phyloP scores from a whole-genome alignment of 2,113 vertebrate genomes.

The Tinamus guttatus region DNA sequence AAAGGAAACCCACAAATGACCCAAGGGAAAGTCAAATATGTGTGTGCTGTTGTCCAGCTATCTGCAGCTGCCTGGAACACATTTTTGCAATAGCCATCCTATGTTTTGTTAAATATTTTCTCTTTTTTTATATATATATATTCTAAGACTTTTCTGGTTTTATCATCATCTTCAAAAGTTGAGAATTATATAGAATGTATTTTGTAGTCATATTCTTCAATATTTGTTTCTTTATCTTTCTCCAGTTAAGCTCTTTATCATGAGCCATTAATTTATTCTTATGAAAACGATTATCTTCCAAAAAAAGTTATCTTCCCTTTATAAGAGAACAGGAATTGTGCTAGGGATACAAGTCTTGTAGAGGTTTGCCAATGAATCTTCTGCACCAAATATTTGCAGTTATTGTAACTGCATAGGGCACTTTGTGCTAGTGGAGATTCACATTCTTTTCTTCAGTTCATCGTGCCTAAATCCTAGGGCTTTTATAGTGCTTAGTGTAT shows the following conservation, averaged over 20 bases:
- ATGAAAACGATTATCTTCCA: slow-evolving; percentile 37
- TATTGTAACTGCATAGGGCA: background rate
- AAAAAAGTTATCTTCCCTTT: slow-evolving; percentile 59
- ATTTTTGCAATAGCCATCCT: background rate
- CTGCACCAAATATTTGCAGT: slow-evolving; percentile 1
- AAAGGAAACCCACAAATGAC: background rate
- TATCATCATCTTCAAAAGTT: background rate
- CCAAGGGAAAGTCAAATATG: slow-evolving; percentile 16
- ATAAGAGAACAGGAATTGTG: slow-evolving; percentile 51
- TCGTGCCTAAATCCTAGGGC: background rate
- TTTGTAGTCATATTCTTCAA: slow-evolving; percentile 28
- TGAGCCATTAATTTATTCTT: slow-evolving; percentile 9
- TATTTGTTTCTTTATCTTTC: slow-evolving; percentile 20
- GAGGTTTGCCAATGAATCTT: slow-evolving; percentile 51
- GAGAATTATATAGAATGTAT: background rate
- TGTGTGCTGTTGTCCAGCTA: background rate
- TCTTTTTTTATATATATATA: background rate
- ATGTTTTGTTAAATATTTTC: background rate
- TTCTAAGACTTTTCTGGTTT: background rate
- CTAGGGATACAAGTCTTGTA: slow-evolving; percentile 31
- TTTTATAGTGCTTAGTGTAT: background rate
- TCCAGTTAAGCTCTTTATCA: slow-evolving; percentile 42
- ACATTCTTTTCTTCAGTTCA: background rate
- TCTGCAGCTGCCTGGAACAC: slow-evolving; percentile 43
- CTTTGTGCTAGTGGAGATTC: background rate